Base-by-base conservation (phyloP, 2,888 invertebrate genomes). In the Drosophila maculinotata region DNA sequence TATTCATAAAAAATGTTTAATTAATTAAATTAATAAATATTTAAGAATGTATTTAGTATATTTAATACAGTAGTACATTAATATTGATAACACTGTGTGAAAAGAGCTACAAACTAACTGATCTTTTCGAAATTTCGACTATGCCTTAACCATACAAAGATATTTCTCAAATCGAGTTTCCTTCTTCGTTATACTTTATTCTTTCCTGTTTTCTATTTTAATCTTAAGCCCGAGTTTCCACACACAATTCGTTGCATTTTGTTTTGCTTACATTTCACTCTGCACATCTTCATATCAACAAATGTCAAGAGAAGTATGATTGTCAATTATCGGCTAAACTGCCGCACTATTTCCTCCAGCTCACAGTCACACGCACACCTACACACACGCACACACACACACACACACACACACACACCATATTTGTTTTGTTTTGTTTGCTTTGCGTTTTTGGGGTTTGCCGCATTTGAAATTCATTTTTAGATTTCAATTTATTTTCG, bases 401-500 rank as follows among this genome's bases (percentile, higher is more conserved):
- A 23, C 42, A 8, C 51, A 26, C 31, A 30, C 35, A 20, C 23
- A 20, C 17, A 10, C 10, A 42, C 25, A 44, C n/a, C 48, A 35
- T 62, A 49, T 65, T 67, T 52, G 57, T 60, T 63, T 52, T 59
- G 66, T 80, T 80, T 77, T 69, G 56, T 64, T 76, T 44, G 60
- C 36, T 77, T 63, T 53, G 54, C 17, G 60, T 58, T 59, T 70
- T 69, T 59, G 45, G 60, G 59, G 52, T 72, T 79, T 76, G 69
- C 58, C 60, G 77, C 85, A 76, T 79, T 85, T 85, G 76, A 73
- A 83, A 79, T 85, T 83, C 83, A 83, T 83, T 86, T 81, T 83
- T 79, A 79, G 83, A 81, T 79, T 81, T 74, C 71, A 86, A 86
- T 81, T 81, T 81, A 86, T 81, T 81, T 81, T 86, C 86, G 86